Evolutionary conservation across 1,140 invertebrate species (phyloP).

Genomic region (Leptoteleia sp.): DNA sequence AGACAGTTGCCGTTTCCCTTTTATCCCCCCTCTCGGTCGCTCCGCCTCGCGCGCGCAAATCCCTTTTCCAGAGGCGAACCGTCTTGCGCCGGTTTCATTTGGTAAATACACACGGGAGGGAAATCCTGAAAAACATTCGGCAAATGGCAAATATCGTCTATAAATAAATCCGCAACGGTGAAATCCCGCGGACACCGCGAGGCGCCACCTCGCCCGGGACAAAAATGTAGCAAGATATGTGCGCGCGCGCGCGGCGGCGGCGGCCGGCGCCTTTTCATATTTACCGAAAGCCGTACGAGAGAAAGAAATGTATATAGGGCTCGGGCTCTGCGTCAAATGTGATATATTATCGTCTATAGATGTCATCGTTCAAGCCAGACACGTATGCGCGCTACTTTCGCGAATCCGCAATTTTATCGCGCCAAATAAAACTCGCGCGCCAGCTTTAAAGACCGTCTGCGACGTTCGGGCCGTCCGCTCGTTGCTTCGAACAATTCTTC

Average conservation of each 20-base stretch:
- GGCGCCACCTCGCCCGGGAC: constrained; percentile 39
- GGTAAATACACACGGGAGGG: constrained; percentile 53
- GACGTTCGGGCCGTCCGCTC: constrained; percentile 14
- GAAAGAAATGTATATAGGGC: too few relatives aligned
- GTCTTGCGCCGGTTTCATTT: constrained; percentile 52
- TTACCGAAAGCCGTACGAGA: too few relatives aligned
- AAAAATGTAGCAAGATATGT: constrained; percentile 22
- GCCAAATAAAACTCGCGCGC: constrained; percentile 37
- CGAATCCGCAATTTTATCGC: constrained; percentile 48
- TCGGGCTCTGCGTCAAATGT: constrained; percentile 60
- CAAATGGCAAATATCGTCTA: constrained; percentile 63
- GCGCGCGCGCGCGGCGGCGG: constrained; percentile 4
- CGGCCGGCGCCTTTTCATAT: too few relatives aligned
- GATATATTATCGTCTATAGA: constrained; percentile 56
- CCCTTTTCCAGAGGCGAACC: constrained; percentile 37
- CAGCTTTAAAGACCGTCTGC: constrained; percentile 20
- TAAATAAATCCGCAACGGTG: constrained; percentile 52
- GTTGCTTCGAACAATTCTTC: constrained; percentile 41
- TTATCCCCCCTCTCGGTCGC: not conserved
- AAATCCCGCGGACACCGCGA: constrained; percentile 17
- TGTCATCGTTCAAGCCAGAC: constrained; percentile 49
- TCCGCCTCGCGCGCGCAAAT: constrained; percentile 11
- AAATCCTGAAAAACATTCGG: constrained; percentile 46
- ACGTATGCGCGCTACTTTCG: constrained; percentile 43
- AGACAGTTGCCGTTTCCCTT: too few relatives aligned